Evolutionary conservation across 2,113 vertebrate genomes (phyloP), one percentile per base, ranked within the genome.

Genomic region (Epinephelus moara): DNA sequence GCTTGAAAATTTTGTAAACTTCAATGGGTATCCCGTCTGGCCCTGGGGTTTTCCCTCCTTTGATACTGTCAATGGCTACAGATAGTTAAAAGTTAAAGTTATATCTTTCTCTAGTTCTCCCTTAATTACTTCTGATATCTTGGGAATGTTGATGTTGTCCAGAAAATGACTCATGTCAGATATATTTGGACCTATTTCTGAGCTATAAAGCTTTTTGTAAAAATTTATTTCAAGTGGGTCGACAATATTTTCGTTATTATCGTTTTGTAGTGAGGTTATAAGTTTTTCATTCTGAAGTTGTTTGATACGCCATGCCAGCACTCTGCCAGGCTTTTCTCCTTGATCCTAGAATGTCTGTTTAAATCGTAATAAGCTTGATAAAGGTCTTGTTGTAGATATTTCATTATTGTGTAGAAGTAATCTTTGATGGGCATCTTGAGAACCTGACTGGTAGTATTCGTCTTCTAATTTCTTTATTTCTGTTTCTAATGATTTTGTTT

Each of bases 1-100:
- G 5, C 8, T 33, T n/a, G 33, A 82, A 53, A 6, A 18, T 62
- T 55, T 78, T 78, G 21, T 49, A 52, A 23, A 81, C 61, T 49
- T 78, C 52, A 6, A 56, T 70, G 19, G 42, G 57, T 7, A 86
- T 45, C 2, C 75, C 63, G 70, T 82, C 75, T 17, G 80, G 85
- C 4, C 74, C 64, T 9, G 85, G 25, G 1, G 15, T 6, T 50
- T 78, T 74, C 49, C 70, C 63, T n/a, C 18, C n/a, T 56, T 56
- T 56, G n/a, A 56, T 56, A 56, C n/a, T 56, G n/a, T 56, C 55
- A 25, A 56, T 56, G 4, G 67, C 50, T 50, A 78, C 21, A 14
- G 12, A 53, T 6, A 74, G 2, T 60, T 74, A 30, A 7, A 18
- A n/a, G n/a, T 3, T 27, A 50, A 4, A 18, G 45, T 68, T 27